Base-by-base conservation (phyloP, 1,140 invertebrate species). In the Bombus ignitus region DNA sequence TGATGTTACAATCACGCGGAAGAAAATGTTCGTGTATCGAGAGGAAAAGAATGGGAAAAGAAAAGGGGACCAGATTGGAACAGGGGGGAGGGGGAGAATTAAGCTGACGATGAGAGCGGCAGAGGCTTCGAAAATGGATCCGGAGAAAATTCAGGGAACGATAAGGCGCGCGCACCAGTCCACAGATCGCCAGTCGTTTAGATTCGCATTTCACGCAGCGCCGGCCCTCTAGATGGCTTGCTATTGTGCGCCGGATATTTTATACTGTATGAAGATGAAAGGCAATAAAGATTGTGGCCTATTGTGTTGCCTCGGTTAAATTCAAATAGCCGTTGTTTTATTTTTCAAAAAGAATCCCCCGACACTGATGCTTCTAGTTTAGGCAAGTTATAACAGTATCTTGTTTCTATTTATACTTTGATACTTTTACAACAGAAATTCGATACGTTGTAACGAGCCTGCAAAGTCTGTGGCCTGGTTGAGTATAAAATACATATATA, bases 141-240 rank as follows among this genome's bases (percentile, higher is more conserved):
- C 72, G 44, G 83, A 81, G 78, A 72, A 89, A 89, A 85, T 85
- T 88, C 88, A 85, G 87, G 78, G 88, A 89, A 89, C 53, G 87
- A 74, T 62, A 75, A 75, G 83, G 86, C 83, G 32, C 66, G 75
- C 71, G 84, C 47, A 53, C 74, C 39, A 68, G 77, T 71, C 35
- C 88, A 78, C 73, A 62, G 71, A 85, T 88, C 77, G 73, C 74
- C 65, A 85, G 70, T 82, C 87, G 83, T 89, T 89, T 86, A 89
- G 68, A 88, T 86, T 86, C 88, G 88, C 79, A 89, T 89, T 89
- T 89, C 88, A 89, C 88, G 88, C 88, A 89, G 87, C 88, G 57
- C n/a, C 79, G 88, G 88, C 70, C 73, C 87, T 42, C 57, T 86
- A 89, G 87, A 89, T 89, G 87, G 87, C 66, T 39, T 72, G 85